A percentile compares a stretch with the other conserved stretches of the same genome.
Evolutionary conservation across 2,888 invertebrate species (phyloP).

Genomic region (Synanthedon andrenaeformis): DNA sequence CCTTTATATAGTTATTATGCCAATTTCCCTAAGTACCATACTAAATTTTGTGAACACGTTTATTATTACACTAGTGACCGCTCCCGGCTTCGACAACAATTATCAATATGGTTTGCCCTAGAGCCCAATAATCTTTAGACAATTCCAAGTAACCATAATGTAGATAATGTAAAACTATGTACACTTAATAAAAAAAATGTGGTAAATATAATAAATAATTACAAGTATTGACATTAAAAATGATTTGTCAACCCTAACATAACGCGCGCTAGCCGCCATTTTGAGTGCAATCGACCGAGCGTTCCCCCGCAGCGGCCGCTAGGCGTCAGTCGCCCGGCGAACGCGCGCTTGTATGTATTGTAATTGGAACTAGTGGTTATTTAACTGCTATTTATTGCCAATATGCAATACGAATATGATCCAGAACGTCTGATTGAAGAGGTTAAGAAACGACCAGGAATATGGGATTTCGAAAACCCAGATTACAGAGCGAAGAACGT

Average conservation of each 20-base stretch:
- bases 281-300: constrained; percentile 50
- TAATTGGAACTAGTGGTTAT: neutral
- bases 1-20: no score
- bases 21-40: no score
- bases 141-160: no score
- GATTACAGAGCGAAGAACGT: constrained; percentile 42
- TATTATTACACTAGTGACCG: no score
- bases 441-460: constrained; percentile 49
- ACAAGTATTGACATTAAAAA: neutral
- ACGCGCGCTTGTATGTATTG: constrained; percentile 34
- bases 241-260: neutral
- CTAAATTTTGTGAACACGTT: no score
- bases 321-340: constrained; percentile 53
- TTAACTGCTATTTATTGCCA: neutral
- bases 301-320: constrained; percentile 30
- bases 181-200: no score
- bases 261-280: constrained; percentile 27
- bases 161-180: no score
- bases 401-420: constrained; percentile 59
- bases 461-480: constrained; percentile 49
- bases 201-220: no score
- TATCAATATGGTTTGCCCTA: no score
- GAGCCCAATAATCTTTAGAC: no score
- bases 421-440: constrained; percentile 53
- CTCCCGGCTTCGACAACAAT: no score